Evolutionary conservation across 2,113 vertebrate genomes (phyloP), one percentile per base, ranked within the genome.

Genomic region (Bucco capensis): DNA sequence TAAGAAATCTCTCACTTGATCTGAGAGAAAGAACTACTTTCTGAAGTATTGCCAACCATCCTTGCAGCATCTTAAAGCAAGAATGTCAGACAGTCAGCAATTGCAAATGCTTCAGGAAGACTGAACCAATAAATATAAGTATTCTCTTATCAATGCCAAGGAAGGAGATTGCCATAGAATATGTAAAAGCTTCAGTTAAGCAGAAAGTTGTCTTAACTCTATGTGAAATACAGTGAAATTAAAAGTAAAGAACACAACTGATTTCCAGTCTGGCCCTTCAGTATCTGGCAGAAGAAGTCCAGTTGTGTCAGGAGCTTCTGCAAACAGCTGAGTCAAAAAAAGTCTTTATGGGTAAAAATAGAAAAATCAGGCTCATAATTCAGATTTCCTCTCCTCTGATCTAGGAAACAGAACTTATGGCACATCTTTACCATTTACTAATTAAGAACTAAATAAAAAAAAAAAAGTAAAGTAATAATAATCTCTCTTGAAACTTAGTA

Each of bases 11-110:
- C 88, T 37, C 73, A 81, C 50, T 88, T 65, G 72, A 91, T 49
- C 85, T 1, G 3, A 91, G 76, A 93, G 69, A 73, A 27, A 94
- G 85, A 88, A 67, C 60, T 85, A 85, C 67, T 46, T 66, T 50
- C 64, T 80, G 60, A 92, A 91, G 78, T 76, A 54, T 1, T 89
- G 65, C 65, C 49, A 88, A 61, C 81, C 85, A 86, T 53, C 33
- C n/a, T 49, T 35, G 44, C 7, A 73, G 88, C 70, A 75, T 50
- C 80, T 75, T 10, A 60, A 78, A 78, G 80, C 46, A 67, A 77
- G 8, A 78, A 38, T 8, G 19, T 5, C 53, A 65, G 66, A 67
- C 21, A 51, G 65, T 84, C 83, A 90, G 83, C 50, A 12, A 81
- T 88, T 86, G 71, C 72, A 72, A 50, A 67, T 31, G 61, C 56